Conservation (phyloP, 2,797 vertebrate species). For the Acanthurus lineatus region DNA sequence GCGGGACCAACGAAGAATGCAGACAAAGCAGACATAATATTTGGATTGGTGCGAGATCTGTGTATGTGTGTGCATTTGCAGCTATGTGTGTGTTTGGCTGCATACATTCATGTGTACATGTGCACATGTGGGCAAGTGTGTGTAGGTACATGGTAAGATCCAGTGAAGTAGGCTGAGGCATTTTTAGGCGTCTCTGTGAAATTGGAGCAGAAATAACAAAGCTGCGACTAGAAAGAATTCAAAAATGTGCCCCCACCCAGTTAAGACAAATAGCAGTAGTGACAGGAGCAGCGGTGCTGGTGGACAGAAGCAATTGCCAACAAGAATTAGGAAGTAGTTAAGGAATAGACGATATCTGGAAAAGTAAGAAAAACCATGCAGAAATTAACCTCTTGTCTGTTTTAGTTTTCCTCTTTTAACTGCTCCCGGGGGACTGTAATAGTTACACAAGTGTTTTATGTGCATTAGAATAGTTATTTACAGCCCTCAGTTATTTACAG, state of each 20-base stretch:
- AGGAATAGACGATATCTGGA: slow-evolving; percentile 53
- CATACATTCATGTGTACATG: slow-evolving; percentile 10
- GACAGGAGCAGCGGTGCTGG: slow-evolving; percentile 54
- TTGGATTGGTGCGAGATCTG: slow-evolving; percentile 85
- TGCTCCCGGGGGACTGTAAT: slow-evolving; percentile 14
- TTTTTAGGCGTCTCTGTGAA: slow-evolving; percentile 75
- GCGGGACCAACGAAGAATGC: slow-evolving; percentile 85
- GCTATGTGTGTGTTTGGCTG: slow-evolving; percentile 44
- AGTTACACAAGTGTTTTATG: slow-evolving; percentile 36
- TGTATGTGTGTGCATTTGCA: slow-evolving; percentile 51
- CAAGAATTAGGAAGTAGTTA: slow-evolving; percentile 50
- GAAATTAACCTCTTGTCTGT: slow-evolving; percentile 53
- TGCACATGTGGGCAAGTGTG: slow-evolving; percentile 3
- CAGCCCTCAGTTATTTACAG: slow-evolving; percentile 35
- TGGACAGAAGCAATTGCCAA: slow-evolving; percentile 59
- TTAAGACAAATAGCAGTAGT: slow-evolving; percentile 65
- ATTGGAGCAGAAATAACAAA: slow-evolving; percentile 78
- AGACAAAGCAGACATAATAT: slow-evolving; percentile 90
- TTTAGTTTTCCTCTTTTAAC: slow-evolving; percentile 53
- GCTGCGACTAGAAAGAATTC: slow-evolving; percentile 59
- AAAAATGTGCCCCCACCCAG: slow-evolving; percentile 59
- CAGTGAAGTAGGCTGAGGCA: slow-evolving; percentile 70
- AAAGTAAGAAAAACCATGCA: slow-evolving; percentile 60
- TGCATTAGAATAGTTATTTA: slow-evolving; percentile 16
- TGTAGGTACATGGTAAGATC: slow-evolving; percentile 50